Evolutionary conservation across 2,113 vertebrate genomes (phyloP), one percentile per base, ranked within the genome.

Genomic region (Chaenogobius annularis): DNA sequence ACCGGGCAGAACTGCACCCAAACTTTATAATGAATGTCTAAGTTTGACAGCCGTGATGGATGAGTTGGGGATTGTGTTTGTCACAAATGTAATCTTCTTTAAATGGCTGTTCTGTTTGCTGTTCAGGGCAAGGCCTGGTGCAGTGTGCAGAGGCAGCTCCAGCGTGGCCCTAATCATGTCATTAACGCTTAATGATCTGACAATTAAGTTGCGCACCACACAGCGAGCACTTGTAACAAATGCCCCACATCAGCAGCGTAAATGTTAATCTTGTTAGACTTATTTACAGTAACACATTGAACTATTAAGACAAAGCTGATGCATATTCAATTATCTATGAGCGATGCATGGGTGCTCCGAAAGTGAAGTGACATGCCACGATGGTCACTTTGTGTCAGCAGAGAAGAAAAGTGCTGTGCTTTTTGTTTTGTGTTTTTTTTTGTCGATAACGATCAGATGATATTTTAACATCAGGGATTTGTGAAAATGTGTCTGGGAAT

Each of bases 21-120:
- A 92, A 93, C 91, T 92, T 92, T 91, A 83, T 88, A 90, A 92
- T 91, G 89, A 92, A 90, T 89, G 89, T 89, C 86, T 91, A 84
- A 91, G 87, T 92, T 89, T 89, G 91, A 88, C 88, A 84, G 77
- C 83, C 85, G 83, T 92, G 93, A 94, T 93, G 91, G 92, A 93
- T 93, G 92, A 92, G 87, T 62, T 11, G 66, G 66, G 83, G 86
- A 91, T 84, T 73, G 74, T 88, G 88, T 91, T 93, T 93, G 93
- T 93, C 92, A 92, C 88, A 85, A 88, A 90, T 79, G 86, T 87
- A 88, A 86, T 86, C 85, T 90, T 87, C 88, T 89, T 88, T 82
- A 83, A 87, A 83, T 90, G 83, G 80, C 85, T 85, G 83, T 66
- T 85, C 84, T 86, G 83, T 88, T 79, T 82, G 72, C 70, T 23